phyloP scores from a whole-genome alignment of 1,140 invertebrate species.

The Bombus superbus region DNA sequence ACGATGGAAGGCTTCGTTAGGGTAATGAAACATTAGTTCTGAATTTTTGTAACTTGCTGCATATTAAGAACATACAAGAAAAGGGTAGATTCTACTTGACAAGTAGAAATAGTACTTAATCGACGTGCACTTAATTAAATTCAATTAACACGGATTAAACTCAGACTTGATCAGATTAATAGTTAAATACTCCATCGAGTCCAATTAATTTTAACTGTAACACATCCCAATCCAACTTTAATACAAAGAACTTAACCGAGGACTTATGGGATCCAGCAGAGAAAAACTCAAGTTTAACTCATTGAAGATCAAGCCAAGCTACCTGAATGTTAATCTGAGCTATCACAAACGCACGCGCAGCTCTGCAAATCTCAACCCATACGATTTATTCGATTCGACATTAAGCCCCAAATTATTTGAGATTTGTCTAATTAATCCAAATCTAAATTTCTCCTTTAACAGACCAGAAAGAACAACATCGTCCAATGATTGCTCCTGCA shows the following conservation, averaged over 20 bases:
- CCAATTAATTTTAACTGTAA: not conserved
- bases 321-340: not conserved
- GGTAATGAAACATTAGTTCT: not conserved
- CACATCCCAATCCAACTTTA: not conserved
- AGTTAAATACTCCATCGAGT: not conserved
- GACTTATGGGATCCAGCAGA: not conserved
- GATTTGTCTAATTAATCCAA: not conserved
- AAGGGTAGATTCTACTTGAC: not conserved
- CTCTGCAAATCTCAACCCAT: not conserved
- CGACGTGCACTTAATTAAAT: not conserved
- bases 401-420: not conserved
- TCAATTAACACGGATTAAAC: not conserved
- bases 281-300: not conserved
- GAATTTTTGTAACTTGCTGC: not conserved
- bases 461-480: not conserved
- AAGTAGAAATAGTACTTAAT: slow-evolving; percentile 14
- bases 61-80: not conserved
- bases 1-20: not conserved
- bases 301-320: not conserved
- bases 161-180: not conserved
- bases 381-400: not conserved
- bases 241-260: not conserved
- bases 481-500: no score
- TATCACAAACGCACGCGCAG: not conserved
- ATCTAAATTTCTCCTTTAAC: not conserved